Evolutionary conservation across 2,888 invertebrate species (phyloP), one percentile per base, ranked within the genome.

Genomic region (Scaptomyza parva): DNA sequence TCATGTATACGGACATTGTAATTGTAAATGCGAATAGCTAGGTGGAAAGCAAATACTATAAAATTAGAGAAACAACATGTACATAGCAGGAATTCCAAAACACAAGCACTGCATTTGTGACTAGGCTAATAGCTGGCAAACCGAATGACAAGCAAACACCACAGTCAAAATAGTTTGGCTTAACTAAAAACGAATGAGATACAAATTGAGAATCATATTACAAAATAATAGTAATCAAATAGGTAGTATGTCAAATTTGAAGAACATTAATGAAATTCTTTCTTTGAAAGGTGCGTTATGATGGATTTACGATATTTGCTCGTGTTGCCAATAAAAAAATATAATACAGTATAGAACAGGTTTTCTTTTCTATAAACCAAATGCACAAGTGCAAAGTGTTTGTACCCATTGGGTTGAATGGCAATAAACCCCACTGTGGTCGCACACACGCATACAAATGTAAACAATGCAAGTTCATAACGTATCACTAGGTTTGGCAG

Each of bases 401-500:
- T 26, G 44, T 45, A 35, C 12, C 17, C 55, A 50, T 51, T 53
- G 43, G 47, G 24, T 66, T 57, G 52, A 37, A 45, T 58, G 55
- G 39, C 41, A 66, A 62, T 43, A 44, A 44, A 26, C 18, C 11
- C 47, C 37, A 60, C 43, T 43, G 30, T 50, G 40, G 20, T 47
- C 30, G n/a, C 28, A 18, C 52, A 57, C 45, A 55, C 54, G 35
- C 26, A 64, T 20, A 60, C 72, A 65, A 52, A 70, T 51, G 64
- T 80, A 80, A 84, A 76, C 66, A 86, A 72, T 71, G 64, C 72
- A 80, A 71, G 76, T 67, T 73, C 71, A 75, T 57, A 70, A 53
- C 48, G 54, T 58, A 58, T 59, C 60, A 52, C 63, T 76, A 44
- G 28, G 52, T 22, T 54, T 68, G 41, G 5, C 26, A 24, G 60